A percentile compares a stretch with the other conserved stretches of the same genome.
Conservation (phyloP, 1,140 invertebrate genomes). For the Neodiprion fabricii region DNA sequence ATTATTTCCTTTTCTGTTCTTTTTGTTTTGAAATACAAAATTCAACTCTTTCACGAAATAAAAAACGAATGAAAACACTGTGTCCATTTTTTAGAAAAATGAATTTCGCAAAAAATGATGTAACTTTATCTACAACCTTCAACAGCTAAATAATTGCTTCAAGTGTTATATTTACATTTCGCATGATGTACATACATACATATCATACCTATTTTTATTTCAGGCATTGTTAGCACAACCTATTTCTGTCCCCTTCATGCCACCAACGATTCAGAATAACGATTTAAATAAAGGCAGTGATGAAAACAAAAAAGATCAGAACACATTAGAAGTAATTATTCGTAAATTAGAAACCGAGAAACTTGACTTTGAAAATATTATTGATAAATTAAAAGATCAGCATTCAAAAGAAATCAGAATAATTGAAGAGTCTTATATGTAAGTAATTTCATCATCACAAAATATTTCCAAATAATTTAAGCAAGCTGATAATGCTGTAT, state of each 20-base stretch:
- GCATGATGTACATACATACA: background rate
- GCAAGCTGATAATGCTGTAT: background rate
- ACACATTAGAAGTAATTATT: slow-evolving; percentile 38
- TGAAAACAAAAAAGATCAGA: slow-evolving; percentile 27
- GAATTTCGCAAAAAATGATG: slow-evolving; percentile 20
- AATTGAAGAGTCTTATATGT: slow-evolving; percentile 54
- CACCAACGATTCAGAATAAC: slow-evolving; percentile 23
- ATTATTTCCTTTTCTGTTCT: too few species aligned
- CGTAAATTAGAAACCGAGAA: slow-evolving; percentile 51
- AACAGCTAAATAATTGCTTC: too few species aligned
- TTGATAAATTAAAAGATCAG: slow-evolving; percentile 49
- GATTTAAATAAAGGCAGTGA: slow-evolving; percentile 21
- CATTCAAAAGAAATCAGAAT: slow-evolving; percentile 51
- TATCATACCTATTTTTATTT: slow-evolving; percentile 13
- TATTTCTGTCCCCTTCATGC: slow-evolving; percentile 30
- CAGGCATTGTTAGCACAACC: slow-evolving; percentile 45
- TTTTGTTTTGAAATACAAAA: too few species aligned
- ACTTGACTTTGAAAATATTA: slow-evolving; percentile 42
- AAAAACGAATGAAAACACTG: background rate
- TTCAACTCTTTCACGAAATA: background rate
- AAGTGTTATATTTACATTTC: background rate
- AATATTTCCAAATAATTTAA: slow-evolving; percentile 7
- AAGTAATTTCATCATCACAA: slow-evolving; percentile 20
- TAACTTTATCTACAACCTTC: background rate
- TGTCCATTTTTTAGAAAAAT: background rate